Evolutionary conservation across 2,113 vertebrate species (phyloP).

Genomic region (Tringa solitaria): DNA sequence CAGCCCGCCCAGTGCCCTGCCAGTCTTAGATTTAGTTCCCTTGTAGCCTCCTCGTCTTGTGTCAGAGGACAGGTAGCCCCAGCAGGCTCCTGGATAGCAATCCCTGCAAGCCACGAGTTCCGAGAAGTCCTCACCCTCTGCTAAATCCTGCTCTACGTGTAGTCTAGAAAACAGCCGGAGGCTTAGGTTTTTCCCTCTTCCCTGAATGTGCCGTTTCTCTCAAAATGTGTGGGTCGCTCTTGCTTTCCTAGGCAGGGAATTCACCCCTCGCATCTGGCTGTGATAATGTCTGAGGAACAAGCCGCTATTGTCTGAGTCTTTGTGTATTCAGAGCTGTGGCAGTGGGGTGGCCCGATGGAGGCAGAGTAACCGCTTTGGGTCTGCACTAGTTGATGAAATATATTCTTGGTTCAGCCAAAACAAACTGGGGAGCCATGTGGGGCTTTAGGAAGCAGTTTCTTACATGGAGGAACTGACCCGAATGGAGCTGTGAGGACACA

Average conservation of each 20-base stretch:
- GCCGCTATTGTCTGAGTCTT: not conserved
- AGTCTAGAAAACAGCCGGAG: not conserved
- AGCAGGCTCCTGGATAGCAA: not conserved
- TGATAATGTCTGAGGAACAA: not conserved
- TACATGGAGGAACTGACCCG: fast-evolving
- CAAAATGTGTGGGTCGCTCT: not conserved
- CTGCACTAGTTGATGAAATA: not conserved
- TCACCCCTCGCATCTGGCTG: not conserved
- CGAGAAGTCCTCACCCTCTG: not conserved
- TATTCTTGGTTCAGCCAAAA: not conserved
- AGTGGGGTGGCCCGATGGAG: not conserved
- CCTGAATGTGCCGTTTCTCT: not conserved
- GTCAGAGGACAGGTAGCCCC: not conserved
- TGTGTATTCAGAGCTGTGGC: not conserved
- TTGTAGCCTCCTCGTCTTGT: not conserved
- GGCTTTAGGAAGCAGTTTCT: not conserved
- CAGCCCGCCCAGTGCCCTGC: not conserved
- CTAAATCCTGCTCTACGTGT: not conserved
- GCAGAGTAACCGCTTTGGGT: not conserved
- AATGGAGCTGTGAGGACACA: not conserved
- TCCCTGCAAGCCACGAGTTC: not conserved
- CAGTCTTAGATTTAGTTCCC: constrained; percentile 21
- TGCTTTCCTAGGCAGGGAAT: not conserved
- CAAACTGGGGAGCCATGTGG: not conserved
- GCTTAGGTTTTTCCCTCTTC: not conserved